Percentiles rank a stretch among this genome's conserved stretches.
Conservation (phyloP, 2,888 invertebrate genomes). For the Gandaritis pyraliata region DNA sequence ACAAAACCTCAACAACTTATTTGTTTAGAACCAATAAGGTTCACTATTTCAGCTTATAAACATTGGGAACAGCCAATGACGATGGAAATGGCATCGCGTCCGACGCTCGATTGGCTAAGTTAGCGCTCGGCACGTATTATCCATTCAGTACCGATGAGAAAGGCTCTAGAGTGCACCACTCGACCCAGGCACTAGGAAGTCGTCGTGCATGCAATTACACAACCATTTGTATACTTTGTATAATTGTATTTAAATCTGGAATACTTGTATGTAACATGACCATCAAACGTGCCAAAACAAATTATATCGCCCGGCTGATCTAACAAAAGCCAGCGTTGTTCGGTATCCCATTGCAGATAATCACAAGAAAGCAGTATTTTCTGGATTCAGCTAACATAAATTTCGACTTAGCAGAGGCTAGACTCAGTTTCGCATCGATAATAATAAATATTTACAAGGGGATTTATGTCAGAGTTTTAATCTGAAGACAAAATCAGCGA, state of each 20-base stretch:
- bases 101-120: constrained; percentile 70
- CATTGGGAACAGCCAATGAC: constrained; percentile 52
- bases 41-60: constrained; percentile 26
- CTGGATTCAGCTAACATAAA: constrained; percentile 46
- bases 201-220: constrained; percentile 62
- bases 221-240: constrained; percentile 47
- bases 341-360: constrained; percentile 39
- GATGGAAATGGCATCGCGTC: constrained; percentile 56
- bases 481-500: constrained; percentile 72
- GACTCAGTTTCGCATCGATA: constrained; percentile 60
- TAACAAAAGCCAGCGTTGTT: constrained; percentile 6
- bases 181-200: constrained; percentile 49
- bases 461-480: constrained; percentile 79
- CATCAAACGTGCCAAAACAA: constrained; percentile 2
- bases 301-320: constrained; percentile 3
- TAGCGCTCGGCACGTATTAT: constrained; percentile 76
- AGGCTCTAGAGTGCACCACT: constrained; percentile 49
- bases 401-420: constrained; percentile 36
- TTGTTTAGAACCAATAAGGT: constrained; percentile 12
- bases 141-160: constrained; percentile 64
- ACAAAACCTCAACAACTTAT: neutral
- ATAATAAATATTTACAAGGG: constrained; percentile 69
- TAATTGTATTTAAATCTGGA: constrained; percentile 30
- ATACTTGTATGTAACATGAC: constrained; percentile 9
- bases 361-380: constrained; percentile 41